A percentile compares a stretch with the other conserved stretches of the same genome.
Conservation (phyloP, 2,888 invertebrate genomes). For the Dromius quadrimaculatus region DNA sequence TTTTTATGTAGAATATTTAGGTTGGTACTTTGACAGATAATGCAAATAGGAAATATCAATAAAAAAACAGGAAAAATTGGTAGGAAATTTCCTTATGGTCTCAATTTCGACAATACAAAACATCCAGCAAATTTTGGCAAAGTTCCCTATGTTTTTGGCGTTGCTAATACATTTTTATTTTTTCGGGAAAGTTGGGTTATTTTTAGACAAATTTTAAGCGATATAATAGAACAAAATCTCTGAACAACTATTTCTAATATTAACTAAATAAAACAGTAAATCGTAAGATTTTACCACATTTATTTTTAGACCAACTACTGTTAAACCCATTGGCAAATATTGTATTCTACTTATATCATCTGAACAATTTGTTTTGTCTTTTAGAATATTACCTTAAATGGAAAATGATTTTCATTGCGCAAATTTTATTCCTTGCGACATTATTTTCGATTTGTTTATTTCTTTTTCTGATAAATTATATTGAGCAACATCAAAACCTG, state of each 20-base stretch:
- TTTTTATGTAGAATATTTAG: too few relatives aligned
- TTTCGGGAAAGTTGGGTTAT: conserved; percentile 22
- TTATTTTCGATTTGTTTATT: not conserved
- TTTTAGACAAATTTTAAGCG: conserved; percentile 25
- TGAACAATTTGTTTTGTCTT: too few relatives aligned
- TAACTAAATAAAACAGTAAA: not conserved
- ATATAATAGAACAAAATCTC: conserved; percentile 6
- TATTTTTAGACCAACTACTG: too few relatives aligned
- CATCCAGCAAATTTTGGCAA: conserved; percentile 22
- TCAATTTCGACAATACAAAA: conserved; percentile 3
- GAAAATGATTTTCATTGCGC: conserved; percentile 6
- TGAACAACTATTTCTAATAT: conserved; percentile 5
- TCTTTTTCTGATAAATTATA: too few relatives aligned
- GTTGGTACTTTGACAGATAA: too few relatives aligned
- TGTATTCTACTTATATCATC: too few relatives aligned
- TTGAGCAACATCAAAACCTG: not conserved
- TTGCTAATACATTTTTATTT: conserved; percentile 8
- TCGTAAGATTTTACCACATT: too few relatives aligned
- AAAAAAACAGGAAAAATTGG: too few relatives aligned
- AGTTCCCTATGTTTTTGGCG: conserved; percentile 33
- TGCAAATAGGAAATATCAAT: too few relatives aligned
- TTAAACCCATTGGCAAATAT: too few relatives aligned
- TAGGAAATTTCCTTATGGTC: not conserved
- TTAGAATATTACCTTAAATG: conserved; percentile 22
- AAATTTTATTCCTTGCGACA: not conserved